Conservation (phyloP, 2,888 invertebrate species). For the Ormia ochracea region DNA sequence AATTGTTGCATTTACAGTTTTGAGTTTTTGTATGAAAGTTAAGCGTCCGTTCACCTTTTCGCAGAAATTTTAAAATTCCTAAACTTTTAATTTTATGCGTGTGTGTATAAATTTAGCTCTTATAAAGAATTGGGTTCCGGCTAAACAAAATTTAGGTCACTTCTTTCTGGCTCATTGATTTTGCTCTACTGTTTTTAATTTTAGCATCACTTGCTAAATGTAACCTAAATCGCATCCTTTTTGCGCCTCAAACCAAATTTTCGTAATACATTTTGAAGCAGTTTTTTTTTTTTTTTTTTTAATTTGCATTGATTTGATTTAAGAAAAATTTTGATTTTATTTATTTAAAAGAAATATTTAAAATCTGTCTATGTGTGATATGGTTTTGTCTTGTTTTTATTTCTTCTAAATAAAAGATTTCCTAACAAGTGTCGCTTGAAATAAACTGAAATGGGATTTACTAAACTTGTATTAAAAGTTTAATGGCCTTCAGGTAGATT, state of each 20-base stretch:
- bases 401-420: slow-evolving; percentile 10
- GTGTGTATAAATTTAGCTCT: neutral
- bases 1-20: neutral
- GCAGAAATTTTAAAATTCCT: neutral
- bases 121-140: neutral
- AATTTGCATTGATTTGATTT: slow-evolving; percentile 9
- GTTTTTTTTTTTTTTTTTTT: slow-evolving; percentile 16
- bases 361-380: slow-evolving; percentile 17
- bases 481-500: slow-evolving; percentile 38
- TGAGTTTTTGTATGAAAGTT: neutral
- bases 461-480: slow-evolving; percentile 27
- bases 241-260: neutral
- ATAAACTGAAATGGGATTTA: slow-evolving; percentile 15
- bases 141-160: slow-evolving; percentile 29
- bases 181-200: neutral
- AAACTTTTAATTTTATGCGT: neutral
- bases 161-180: neutral
- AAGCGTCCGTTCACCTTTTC: neutral
- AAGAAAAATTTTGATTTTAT: slow-evolving; percentile 6
- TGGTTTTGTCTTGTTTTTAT: slow-evolving; percentile 13
- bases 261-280: slow-evolving; percentile 7
- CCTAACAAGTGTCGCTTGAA: slow-evolving; percentile 25
- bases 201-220: slow-evolving; percentile 14
- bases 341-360: neutral
- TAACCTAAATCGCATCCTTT: slow-evolving; percentile 15